These are phyloP conservation scores for Ashinkailepas kermadecensis DNA, from an alignment of 2,888 invertebrate genomes.

Conservation along the genomic window DNA sequence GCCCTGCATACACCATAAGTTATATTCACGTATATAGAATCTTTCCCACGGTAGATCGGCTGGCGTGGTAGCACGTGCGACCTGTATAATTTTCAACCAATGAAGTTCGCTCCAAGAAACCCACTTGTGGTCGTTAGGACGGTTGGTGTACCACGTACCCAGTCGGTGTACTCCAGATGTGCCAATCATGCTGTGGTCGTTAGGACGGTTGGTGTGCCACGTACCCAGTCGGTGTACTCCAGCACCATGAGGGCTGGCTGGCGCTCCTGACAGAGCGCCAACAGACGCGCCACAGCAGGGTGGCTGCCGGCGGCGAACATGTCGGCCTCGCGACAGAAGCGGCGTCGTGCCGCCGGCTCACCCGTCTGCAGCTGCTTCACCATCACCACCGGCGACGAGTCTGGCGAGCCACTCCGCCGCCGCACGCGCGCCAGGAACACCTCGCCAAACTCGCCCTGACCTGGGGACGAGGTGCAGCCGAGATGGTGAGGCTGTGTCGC, in stretches of 20 bases:
- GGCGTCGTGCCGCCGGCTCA: conserved; percentile 60
- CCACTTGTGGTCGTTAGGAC: no score
- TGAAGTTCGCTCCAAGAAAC: no score
- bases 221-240: conserved; percentile 80
- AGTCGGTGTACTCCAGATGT: not conserved
- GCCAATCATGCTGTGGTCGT: no score
- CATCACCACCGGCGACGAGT: conserved; percentile 49
- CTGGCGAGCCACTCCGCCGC: conserved; percentile 24
- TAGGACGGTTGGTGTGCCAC: conserved; percentile 33
- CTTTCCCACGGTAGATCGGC: no score
- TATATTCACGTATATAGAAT: no score
- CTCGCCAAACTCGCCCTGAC: conserved; percentile 88
- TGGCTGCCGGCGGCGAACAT: conserved; percentile 68
- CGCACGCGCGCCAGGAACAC: conserved; percentile 63
- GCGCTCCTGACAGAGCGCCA: conserved; percentile 61
- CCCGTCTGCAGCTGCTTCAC: conserved; percentile 50
- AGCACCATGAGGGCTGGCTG: conserved; percentile 83
- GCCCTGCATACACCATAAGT: no score
- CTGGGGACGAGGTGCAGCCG: conserved; percentile 42
- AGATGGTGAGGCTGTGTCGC: no score
- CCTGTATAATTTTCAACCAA: no score
- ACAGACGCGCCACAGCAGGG: conserved; percentile 65
- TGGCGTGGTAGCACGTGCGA: no score
- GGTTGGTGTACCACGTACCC: not conserved
- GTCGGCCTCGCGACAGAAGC: conserved; percentile 83